Percentiles rank a stretch among this genome's conserved stretches.
Conservation (phyloP, 2,888 invertebrate species). For the Xestia c-nigrum region DNA sequence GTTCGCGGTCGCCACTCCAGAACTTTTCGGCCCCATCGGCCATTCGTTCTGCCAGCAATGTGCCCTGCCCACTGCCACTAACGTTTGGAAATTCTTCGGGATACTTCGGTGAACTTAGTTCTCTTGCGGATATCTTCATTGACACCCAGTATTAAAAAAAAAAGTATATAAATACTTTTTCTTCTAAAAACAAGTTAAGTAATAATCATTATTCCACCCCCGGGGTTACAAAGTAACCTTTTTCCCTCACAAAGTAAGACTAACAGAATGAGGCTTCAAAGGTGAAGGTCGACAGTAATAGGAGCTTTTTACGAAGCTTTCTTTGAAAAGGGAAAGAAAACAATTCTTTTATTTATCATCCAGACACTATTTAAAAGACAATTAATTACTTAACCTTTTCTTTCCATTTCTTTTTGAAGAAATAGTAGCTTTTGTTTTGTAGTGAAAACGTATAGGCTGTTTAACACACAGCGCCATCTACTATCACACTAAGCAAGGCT, state of each 20-base stretch:
- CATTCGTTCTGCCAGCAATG: no score
- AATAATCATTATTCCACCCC: slow-evolving; percentile 1
- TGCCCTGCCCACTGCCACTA: no score
- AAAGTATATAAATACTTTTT: neutral
- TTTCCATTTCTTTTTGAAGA: neutral
- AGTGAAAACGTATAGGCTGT: neutral
- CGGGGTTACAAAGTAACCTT: slow-evolving; percentile 20
- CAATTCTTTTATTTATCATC: slow-evolving; percentile 24
- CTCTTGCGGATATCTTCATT: no score
- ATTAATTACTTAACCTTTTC: neutral
- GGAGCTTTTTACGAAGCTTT: slow-evolving; percentile 20
- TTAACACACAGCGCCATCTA: no score
- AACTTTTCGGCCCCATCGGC: no score
- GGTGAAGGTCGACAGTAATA: slow-evolving; percentile 2
- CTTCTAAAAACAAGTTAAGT: neutral
- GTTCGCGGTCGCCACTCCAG: no score
- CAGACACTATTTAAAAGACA: slow-evolving; percentile 6
- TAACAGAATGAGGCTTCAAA: slow-evolving; percentile 24
- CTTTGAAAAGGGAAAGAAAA: slow-evolving; percentile 8
- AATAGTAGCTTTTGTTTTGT: neutral
- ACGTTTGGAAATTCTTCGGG: no score
- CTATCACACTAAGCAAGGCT: no score
- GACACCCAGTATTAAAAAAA: no score
- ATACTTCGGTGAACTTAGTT: no score
- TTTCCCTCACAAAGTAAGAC: slow-evolving; percentile 3